These are phyloP conservation scores for Dasyornis broadbenti DNA, from an alignment of 2,113 vertebrate species.

Conservation along the genomic window DNA sequence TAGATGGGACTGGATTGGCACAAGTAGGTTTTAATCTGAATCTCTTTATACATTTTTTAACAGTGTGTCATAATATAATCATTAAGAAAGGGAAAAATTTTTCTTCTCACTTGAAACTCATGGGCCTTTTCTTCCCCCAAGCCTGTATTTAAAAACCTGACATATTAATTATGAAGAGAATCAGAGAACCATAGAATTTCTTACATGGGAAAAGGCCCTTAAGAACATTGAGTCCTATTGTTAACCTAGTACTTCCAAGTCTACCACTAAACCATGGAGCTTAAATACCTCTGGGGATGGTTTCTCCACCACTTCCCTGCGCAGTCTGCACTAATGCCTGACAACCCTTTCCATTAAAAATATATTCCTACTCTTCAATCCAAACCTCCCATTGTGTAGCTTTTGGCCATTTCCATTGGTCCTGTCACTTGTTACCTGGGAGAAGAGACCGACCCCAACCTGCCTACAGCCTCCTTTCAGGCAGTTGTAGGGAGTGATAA, in stretches of 20 bases:
- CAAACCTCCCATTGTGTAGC: background rate
- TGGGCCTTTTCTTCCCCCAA: background rate
- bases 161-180: background rate
- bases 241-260: background rate
- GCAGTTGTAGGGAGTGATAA: background rate
- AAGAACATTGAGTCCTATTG: background rate
- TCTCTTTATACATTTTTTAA: background rate
- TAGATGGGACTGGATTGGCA: background rate
- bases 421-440: background rate
- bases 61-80: background rate
- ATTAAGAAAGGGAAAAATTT: background rate
- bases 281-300: background rate
- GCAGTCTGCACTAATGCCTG: background rate
- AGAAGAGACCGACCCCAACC: rapidly evolving
- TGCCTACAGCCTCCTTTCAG: background rate
- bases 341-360: background rate
- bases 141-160: background rate
- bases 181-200: background rate
- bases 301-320: background rate
- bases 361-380: background rate
- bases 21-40: conserved; percentile 16
- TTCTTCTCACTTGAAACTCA: background rate
- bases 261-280: background rate
- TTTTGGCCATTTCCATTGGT: background rate
- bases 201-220: background rate